phyloP scores from a whole-genome alignment of 2,888 invertebrate species.

The Rotaria sp. region DNA sequence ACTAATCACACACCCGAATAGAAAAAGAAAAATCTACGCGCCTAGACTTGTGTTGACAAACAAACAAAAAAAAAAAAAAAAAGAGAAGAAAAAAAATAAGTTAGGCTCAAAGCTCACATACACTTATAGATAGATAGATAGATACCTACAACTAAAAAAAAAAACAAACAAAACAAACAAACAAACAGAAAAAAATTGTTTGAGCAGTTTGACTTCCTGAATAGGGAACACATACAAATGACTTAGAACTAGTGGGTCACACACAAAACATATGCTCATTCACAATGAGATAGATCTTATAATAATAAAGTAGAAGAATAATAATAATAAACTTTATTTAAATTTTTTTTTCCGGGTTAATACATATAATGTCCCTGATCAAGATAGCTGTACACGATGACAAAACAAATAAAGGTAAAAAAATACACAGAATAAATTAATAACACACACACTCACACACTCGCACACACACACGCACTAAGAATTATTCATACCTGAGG shows the following conservation, averaged over 20 bases:
- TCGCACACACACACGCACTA: neutral
- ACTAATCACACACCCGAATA: conserved; percentile 11
- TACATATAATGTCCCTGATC: neutral
- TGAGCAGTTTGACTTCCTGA: conserved; percentile 24
- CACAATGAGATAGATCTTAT: conserved; percentile 9
- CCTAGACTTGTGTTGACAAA: conserved; percentile 18
- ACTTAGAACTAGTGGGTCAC: neutral
- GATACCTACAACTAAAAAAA: conserved; percentile 24
- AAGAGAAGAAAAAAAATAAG: conserved; percentile 2
- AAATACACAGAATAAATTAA: neutral
- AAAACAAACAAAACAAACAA: neutral
- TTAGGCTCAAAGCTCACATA: conserved; percentile 24
- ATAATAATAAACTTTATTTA: neutral
- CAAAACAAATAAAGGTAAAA: neutral
- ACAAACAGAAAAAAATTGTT: neutral
- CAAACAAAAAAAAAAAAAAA: neutral
- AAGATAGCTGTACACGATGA: neutral
- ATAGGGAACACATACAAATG: conserved; percentile 20
- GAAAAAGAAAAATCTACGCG: conserved; percentile 10
- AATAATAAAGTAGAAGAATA: conserved; percentile 6
- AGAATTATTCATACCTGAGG: neutral
- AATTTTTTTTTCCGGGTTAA: neutral
- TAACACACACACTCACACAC: neutral
- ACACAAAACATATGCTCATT: neutral
- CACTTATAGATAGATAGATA: neutral